phyloP scores from a whole-genome alignment of 2,888 invertebrate genomes.

The Dermolepida albohirtum region DNA sequence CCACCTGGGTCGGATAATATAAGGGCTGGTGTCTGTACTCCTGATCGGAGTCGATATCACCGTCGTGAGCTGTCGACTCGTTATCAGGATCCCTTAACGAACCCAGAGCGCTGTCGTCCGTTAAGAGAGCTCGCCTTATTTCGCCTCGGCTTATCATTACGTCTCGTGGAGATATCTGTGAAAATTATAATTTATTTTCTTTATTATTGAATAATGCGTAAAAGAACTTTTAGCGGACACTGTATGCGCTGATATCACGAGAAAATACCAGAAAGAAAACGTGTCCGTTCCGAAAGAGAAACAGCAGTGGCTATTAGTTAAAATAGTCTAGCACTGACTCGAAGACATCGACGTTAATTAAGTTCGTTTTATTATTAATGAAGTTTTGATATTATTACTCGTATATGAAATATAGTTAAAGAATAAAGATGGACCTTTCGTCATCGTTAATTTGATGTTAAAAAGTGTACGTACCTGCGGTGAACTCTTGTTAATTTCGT shows the following conservation, averaged over 20 bases:
- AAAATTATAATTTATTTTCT: background rate
- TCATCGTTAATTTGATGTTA: background rate
- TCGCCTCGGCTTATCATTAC: conserved; percentile 65
- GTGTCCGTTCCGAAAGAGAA: too few species aligned
- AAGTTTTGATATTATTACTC: too few species aligned
- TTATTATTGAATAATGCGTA: too few species aligned
- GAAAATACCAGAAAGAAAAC: too few species aligned
- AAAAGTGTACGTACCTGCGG: conserved; percentile 21
- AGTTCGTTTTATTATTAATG: too few species aligned
- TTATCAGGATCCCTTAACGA: conserved; percentile 60
- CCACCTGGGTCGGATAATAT: conserved; percentile 60
- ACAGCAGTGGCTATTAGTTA: too few species aligned
- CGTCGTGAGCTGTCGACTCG: conserved; percentile 84
- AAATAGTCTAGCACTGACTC: too few species aligned
- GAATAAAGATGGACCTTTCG: too few species aligned
- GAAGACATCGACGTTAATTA: too few species aligned
- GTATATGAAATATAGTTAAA: too few species aligned
- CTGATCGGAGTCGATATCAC: conserved; percentile 87
- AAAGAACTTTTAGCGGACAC: too few species aligned
- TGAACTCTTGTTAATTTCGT: conserved; percentile 40
- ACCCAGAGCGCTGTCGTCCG: conserved; percentile 78
- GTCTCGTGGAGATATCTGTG: conserved; percentile 56
- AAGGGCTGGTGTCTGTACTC: conserved; percentile 68
- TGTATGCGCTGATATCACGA: too few species aligned
- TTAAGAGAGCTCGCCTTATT: conserved; percentile 71